Base-by-base conservation (phyloP, 1,140 invertebrate genomes). In the Littorina saxatilis region DNA sequence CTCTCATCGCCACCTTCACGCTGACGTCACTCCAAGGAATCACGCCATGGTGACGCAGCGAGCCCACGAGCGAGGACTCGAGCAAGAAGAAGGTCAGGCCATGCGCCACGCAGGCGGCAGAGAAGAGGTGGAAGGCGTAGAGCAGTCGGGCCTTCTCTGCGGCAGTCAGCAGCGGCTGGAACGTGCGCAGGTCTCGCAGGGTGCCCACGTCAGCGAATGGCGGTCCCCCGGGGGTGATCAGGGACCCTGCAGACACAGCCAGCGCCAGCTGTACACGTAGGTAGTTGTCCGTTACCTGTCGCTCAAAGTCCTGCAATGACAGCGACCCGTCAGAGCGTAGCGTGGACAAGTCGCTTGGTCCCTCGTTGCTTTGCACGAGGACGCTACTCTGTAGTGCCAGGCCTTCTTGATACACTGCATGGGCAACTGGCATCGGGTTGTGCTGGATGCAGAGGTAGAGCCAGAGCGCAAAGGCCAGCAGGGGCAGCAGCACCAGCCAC, bases 11-110 rank as follows among this genome's bases (percentile, higher is more conserved):
- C 23, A 78, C 76, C 58, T 37, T 43, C 35, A 78, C 39, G 55
- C 55, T 78, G 76, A 78, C 52, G 76, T 78, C 76, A 7, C 35
- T 61, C 76, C 76, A 78, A 1, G 76, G 76, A 9, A 66, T 58
- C 35, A 78, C 0, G 37, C 76, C 76, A 39, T 78, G 76, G 39
- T 78, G 76, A 78, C 76, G 76, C 7, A 78, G 17, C 2, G 76
- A 63, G 29, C 76, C 76, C 15, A 78, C 55, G 5, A 78, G 76
- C 4, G 76, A 78, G 58, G 20, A 11, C 2, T 43, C 58, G 29
- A 78, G 15, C 55, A 78, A 32, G 76, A 78, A 78, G 76, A 58
- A 78, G 27, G 15, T 39, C 1, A 78, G 76, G 20, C 39, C 11
- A n/a, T 52, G 23, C 17, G 17, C 17, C 58, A 5, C 11, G 29